Conservation (phyloP, 2,113 vertebrate genomes). For the Mirza zaza region DNA sequence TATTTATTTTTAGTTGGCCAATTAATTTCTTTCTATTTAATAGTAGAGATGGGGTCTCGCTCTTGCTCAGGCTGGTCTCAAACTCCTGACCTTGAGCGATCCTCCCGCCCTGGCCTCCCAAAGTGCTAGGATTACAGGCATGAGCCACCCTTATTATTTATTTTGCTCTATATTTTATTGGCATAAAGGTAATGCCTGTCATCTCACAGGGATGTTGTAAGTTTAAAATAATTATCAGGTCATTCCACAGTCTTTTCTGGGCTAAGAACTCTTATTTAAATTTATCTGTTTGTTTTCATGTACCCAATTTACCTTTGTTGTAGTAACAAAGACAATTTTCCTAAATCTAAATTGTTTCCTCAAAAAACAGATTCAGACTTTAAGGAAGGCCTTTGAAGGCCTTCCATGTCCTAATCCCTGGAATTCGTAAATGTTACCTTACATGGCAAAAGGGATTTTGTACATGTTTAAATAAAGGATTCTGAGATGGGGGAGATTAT, state of each 20-base stretch:
- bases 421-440: not conserved
- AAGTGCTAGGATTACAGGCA: no score
- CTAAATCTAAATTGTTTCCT: conserved; percentile 5
- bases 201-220: not conserved
- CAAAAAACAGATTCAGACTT: not conserved
- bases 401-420: not conserved
- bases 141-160: not conserved
- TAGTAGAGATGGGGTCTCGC: no score
- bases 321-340: not conserved
- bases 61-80: no score
- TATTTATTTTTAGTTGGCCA: no score
- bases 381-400: not conserved
- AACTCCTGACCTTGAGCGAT: no score
- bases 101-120: no score
- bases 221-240: conserved; percentile 25
- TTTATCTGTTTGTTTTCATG: not conserved
- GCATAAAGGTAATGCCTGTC: not conserved
- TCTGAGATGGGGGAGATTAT: not conserved
- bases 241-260: conserved; percentile 25
- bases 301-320: conserved; percentile 14
- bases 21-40: no score
- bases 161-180: conserved; percentile 9
- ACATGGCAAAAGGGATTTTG: not conserved
- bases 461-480: not conserved
- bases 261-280: not conserved